Base-by-base conservation (phyloP, 1,140 invertebrate genomes). In the Epicauta chinensis region DNA sequence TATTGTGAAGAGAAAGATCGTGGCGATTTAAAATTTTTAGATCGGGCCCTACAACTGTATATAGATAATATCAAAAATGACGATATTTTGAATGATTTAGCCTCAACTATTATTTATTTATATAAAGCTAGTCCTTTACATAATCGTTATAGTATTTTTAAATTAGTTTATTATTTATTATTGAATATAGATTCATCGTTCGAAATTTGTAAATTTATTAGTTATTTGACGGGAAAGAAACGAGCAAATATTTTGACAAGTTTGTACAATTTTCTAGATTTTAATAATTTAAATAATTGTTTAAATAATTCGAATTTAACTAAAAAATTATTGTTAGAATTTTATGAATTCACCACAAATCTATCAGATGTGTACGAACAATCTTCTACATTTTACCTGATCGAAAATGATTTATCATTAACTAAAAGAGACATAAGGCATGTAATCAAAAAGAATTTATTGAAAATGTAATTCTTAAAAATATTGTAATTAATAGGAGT, bases 121-220 rank as follows among this genome's bases (percentile, higher is more conserved):
- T 47, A 47, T 38, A 29, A 38, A 23, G 12, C 5, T 47, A 23
- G 34, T 6, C 38, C 45, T 7, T n/a, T 14, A 11, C 11, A 14
- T 37, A 23, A 47, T 23, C 36, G 35, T 14, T 47, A 17, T 37
- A n/a, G 23, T 38, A 23, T 47, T 13, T 38, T 47, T 1, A 47
- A 47, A 16, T 17, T 47, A 16, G 9, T 16, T 15, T 47, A 37
- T 32, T 38, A 37, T 32, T 47, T 47, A 17, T 47, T 47, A 9
- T 37, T 47, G 16, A 36, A 38, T 7, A 14, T 23, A 34, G 17
- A 5, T 3, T 38, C 45, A 2, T 36, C 16, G 14, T 37, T 37
- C 16, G 45, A 47, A 34, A 47, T 47, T 34, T 47, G 45, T 38
- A 47, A 47, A 38, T 47, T 47, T 29, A 29, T 37, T 17, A 29